Percentiles rank a stretch among this genome's conserved stretches.
Conservation (phyloP, 2,113 vertebrate species). For the Mustelus asterias region DNA sequence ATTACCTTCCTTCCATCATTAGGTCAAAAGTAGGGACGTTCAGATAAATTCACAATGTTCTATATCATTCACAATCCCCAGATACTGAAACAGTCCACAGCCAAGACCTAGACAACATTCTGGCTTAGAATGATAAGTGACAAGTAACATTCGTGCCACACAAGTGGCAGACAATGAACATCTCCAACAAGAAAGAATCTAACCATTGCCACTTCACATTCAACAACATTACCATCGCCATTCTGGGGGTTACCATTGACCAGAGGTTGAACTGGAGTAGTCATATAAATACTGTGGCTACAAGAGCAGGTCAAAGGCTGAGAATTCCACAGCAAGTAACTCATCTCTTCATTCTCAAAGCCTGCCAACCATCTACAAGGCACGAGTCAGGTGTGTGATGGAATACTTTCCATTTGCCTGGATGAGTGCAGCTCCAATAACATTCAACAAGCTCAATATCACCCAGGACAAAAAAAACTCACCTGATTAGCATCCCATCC, state of each 20-base stretch:
- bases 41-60: not conserved
- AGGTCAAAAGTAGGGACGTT: not conserved
- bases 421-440: not conserved
- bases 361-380: not conserved
- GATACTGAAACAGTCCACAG: not conserved
- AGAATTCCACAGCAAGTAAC: not conserved
- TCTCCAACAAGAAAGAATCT: not conserved
- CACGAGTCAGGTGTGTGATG: not conserved
- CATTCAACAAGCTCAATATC: not conserved
- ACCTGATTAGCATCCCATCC: not conserved
- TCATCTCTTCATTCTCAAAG: not conserved
- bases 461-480: not conserved
- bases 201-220: not conserved
- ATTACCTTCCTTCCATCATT: not conserved
- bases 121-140: not conserved
- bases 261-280: not conserved
- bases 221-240: no score
- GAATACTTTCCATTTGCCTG: not conserved
- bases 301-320: not conserved
- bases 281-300: not conserved
- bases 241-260: not conserved
- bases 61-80: not conserved
- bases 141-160: not conserved
- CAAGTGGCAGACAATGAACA: not conserved
- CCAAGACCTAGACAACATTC: not conserved